These are phyloP conservation scores for Spea hammondii DNA, from an alignment of 2,797 vertebrate species.

Conservation along the genomic window DNA sequence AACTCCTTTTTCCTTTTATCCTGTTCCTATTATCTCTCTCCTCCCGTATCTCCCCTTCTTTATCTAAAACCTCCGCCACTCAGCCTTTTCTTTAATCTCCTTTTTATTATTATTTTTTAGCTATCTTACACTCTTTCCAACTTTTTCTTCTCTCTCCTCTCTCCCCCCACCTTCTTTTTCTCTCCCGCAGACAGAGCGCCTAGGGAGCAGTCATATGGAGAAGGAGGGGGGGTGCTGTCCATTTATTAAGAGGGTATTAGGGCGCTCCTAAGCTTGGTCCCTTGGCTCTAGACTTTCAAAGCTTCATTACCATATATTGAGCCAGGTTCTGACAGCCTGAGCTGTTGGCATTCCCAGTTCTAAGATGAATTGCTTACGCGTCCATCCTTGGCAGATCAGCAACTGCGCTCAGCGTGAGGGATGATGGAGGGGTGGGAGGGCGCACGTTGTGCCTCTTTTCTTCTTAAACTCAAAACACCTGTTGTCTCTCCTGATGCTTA, in stretches of 20 bases:
- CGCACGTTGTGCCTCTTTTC: slow-evolving; percentile 8
- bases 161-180: background rate
- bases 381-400: slow-evolving; percentile 42
- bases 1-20: slow-evolving; percentile 4
- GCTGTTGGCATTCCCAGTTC: slow-evolving; percentile 49
- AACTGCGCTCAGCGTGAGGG: slow-evolving; percentile 3
- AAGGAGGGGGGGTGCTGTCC: slow-evolving; percentile 51
- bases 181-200: background rate
- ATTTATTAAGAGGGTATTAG: slow-evolving; percentile 63
- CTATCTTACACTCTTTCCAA: background rate
- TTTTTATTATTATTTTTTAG: background rate
- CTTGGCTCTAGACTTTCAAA: slow-evolving; percentile 59
- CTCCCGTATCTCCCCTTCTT: background rate
- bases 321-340: slow-evolving; percentile 61
- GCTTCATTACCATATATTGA: slow-evolving; percentile 70
- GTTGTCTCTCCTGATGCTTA: slow-evolving; percentile 35
- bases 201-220: slow-evolving; percentile 50
- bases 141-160: slow-evolving; percentile 15
- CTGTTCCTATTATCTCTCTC: background rate
- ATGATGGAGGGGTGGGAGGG: slow-evolving; percentile 3
- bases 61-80: slow-evolving; percentile 25
- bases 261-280: slow-evolving; percentile 56
- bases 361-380: slow-evolving; percentile 48
- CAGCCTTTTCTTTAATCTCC: slow-evolving; percentile 55
- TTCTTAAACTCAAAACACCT: slow-evolving; percentile 48